Conservation (phyloP, 2,113 vertebrate genomes). For the Labeo rohita region DNA sequence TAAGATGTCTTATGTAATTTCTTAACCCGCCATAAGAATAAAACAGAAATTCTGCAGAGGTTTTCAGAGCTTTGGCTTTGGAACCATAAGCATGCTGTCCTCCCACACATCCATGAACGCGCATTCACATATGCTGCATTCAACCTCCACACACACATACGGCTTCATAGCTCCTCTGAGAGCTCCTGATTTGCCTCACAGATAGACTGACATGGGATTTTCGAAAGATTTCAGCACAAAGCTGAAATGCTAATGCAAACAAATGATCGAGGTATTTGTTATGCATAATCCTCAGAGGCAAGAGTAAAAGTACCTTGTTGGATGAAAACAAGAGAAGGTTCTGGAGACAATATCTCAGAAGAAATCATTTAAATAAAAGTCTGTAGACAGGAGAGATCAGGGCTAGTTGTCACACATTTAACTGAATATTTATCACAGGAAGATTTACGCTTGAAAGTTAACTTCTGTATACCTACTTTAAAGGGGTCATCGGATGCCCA, state of each 20-base stretch:
- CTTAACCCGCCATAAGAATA: constrained; percentile 40
- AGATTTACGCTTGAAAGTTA: neutral
- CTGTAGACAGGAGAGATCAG: neutral
- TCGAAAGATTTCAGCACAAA: constrained; percentile 31
- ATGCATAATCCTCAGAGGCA: constrained; percentile 2
- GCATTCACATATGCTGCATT: constrained; percentile 23
- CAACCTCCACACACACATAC: constrained; percentile 21
- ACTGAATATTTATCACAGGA: neutral
- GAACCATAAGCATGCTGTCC: constrained; percentile 41
- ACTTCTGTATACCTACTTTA: neutral
- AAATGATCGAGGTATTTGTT: constrained; percentile 37
- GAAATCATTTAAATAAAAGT: neutral
- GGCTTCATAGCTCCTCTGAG: constrained; percentile 20
- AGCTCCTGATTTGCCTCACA: constrained; percentile 42
- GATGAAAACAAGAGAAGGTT: constrained; percentile 23
- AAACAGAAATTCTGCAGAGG: constrained; percentile 35
- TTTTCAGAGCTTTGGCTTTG: constrained; percentile 46
- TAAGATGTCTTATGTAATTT: constrained; percentile 39
- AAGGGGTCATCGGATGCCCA: too few relatives aligned
- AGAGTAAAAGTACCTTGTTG: neutral
- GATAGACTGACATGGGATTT: constrained; percentile 41
- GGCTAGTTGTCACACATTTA: neutral
- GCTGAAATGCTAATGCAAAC: constrained; percentile 42
- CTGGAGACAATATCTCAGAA: neutral
- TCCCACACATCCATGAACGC: constrained; percentile 36